Conservation (phyloP, 2,113 vertebrate genomes). For the Orthonyx spaldingii region DNA sequence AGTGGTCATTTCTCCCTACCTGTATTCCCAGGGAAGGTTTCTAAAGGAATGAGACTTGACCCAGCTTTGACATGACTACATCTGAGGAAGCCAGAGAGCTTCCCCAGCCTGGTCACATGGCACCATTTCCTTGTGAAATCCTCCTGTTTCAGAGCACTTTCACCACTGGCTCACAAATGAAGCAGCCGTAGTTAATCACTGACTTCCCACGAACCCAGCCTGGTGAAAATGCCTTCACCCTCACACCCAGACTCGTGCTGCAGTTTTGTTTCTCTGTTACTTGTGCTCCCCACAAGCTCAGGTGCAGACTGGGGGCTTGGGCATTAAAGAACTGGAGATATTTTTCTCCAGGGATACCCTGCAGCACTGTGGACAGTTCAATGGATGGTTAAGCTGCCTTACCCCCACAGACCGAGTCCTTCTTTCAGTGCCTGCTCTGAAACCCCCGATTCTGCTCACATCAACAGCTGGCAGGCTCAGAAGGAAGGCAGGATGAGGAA, state of each 20-base stretch:
- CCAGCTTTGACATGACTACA: background rate
- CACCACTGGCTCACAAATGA: background rate
- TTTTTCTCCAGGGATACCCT: background rate
- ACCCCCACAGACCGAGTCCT: background rate
- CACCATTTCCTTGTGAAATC: background rate
- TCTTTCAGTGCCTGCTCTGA: background rate
- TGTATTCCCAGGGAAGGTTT: background rate
- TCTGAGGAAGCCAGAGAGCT: background rate
- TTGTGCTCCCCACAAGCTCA: background rate
- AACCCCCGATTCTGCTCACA: background rate
- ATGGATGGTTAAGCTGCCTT: background rate
- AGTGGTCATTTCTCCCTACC: background rate
- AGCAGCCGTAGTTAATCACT: background rate
- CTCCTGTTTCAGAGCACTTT: background rate
- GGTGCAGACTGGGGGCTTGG: background rate
- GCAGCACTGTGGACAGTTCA: background rate
- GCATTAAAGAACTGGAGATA: background rate
- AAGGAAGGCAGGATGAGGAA: background rate
- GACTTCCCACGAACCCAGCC: fast-evolving
- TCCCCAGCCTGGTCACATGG: background rate
- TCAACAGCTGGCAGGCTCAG: background rate
- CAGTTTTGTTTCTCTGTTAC: background rate
- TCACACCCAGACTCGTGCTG: background rate
- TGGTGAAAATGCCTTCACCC: background rate
- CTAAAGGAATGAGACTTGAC: background rate